Conservation (phyloP, 2,888 invertebrate species). For the Caenorhabditis panamensis region DNA sequence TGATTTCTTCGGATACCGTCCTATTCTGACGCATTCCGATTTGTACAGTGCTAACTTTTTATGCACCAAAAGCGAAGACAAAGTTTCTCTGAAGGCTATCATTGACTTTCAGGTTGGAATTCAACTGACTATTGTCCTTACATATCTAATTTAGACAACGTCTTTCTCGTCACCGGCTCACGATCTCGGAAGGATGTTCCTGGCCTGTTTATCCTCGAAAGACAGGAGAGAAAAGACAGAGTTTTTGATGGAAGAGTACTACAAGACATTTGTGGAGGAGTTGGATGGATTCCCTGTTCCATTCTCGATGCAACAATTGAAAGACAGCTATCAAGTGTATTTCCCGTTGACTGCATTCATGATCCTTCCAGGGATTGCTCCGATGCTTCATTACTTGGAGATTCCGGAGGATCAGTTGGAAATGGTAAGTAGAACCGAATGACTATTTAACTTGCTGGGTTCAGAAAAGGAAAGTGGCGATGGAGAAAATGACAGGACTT, state of each 20-base stretch:
- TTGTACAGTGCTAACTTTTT: slow-evolving; percentile 52
- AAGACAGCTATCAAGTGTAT: neutral
- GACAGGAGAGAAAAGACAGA: slow-evolving; percentile 3
- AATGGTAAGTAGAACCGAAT: neutral
- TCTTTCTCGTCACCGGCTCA: neutral
- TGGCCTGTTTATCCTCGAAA: neutral
- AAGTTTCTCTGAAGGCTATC: slow-evolving; percentile 34
- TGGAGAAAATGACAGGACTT: slow-evolving; percentile 32
- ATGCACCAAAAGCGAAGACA: slow-evolving; percentile 28
- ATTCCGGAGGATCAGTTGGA: neutral
- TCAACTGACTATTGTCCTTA: neutral
- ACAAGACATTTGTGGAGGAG: slow-evolving; percentile 8
- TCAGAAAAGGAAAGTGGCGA: neutral
- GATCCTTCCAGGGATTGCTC: slow-evolving; percentile 4
- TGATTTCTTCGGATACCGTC: slow-evolving; percentile 31
- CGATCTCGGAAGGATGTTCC: slow-evolving; percentile 1
- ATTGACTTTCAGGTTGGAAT: slow-evolving; percentile 61
- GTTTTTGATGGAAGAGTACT: slow-evolving; percentile 6
- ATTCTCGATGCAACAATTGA: slow-evolving; percentile 19
- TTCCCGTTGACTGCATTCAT: neutral
- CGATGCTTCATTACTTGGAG: neutral
- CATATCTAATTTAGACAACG: neutral
- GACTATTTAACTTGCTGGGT: neutral
- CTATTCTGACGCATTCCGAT: slow-evolving; percentile 51
- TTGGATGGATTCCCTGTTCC: slow-evolving; percentile 15